These are phyloP conservation scores for Papilio aristodemus DNA, from an alignment of 1,140 invertebrate genomes.

Conservation along the genomic window DNA sequence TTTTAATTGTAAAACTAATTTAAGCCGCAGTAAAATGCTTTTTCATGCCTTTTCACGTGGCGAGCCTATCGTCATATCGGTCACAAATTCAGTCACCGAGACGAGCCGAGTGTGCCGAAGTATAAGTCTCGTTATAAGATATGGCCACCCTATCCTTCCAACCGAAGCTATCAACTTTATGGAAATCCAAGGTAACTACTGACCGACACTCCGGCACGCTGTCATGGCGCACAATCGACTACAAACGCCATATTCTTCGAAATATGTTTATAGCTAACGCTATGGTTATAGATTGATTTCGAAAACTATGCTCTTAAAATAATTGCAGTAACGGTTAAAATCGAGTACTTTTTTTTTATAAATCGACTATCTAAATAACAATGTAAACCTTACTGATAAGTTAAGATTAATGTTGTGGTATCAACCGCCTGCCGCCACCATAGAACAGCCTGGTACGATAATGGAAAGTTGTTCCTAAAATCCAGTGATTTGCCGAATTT, in stretches of 20 bases:
- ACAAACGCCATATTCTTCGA: conserved; percentile 16
- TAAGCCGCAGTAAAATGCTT: too few relatives aligned
- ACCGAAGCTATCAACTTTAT: conserved; percentile 32
- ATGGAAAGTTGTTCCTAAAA: conserved; percentile 23
- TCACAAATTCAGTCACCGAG: too few relatives aligned
- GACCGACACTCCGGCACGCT: conserved; percentile 25
- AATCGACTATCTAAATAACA: background rate
- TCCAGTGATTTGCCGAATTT: conserved; percentile 17
- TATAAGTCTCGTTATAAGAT: background rate
- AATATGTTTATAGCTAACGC: background rate
- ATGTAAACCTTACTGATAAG: background rate
- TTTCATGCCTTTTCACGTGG: too few relatives aligned
- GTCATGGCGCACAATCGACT: conserved; percentile 13
- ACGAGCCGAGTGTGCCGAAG: too few relatives aligned
- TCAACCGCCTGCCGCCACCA: background rate
- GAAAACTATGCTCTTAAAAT: background rate
- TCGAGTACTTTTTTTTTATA: background rate
- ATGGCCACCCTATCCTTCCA: background rate
- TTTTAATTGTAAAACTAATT: too few relatives aligned
- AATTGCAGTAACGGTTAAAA: too few relatives aligned
- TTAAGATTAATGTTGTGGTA: conserved; percentile 2
- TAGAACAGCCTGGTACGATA: conserved; percentile 34
- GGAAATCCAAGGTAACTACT: conserved; percentile 30
- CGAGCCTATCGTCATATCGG: too few relatives aligned
- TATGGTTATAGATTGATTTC: background rate